A percentile compares a stretch with the other conserved stretches of the same genome.
Evolutionary conservation across 2,113 vertebrate genomes (phyloP).

Genomic region (Dryoscopus gambensis): DNA sequence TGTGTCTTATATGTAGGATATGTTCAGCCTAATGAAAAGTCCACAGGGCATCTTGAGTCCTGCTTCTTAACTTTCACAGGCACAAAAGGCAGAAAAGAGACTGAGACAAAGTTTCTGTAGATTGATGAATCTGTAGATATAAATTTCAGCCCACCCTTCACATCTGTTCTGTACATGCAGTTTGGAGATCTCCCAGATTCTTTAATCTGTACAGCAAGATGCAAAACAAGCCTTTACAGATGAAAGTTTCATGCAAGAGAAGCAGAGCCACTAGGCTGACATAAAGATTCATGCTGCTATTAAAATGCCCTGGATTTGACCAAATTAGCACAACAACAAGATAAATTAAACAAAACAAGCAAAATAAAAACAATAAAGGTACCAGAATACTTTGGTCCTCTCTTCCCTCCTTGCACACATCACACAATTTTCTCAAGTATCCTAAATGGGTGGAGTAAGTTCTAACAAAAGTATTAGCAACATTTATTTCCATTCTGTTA

Average conservation of each 20-base stretch:
- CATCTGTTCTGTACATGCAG: neutral
- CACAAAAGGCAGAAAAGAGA: neutral
- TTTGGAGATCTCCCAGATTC: constrained; percentile 19
- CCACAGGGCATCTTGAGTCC: neutral
- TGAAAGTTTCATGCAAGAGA: neutral
- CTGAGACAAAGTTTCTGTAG: neutral
- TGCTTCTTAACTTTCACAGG: neutral
- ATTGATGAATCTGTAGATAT: neutral
- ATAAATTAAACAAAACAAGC: neutral
- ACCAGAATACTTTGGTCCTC: neutral
- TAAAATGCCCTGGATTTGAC: neutral
- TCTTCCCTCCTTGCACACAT: neutral
- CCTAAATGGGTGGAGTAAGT: neutral
- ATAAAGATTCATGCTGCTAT: neutral
- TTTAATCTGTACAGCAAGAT: neutral
- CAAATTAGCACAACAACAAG: neutral
- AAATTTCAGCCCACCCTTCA: neutral
- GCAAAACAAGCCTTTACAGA: neutral
- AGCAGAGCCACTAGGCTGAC: neutral
- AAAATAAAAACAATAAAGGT: neutral
- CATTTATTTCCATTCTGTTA: neutral
- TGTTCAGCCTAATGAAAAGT: neutral
- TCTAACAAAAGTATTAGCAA: neutral
- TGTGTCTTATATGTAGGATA: neutral
- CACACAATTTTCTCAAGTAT: neutral